Conservation (phyloP, 2,888 invertebrate genomes). For the Leptinotarsa tumamoca region DNA sequence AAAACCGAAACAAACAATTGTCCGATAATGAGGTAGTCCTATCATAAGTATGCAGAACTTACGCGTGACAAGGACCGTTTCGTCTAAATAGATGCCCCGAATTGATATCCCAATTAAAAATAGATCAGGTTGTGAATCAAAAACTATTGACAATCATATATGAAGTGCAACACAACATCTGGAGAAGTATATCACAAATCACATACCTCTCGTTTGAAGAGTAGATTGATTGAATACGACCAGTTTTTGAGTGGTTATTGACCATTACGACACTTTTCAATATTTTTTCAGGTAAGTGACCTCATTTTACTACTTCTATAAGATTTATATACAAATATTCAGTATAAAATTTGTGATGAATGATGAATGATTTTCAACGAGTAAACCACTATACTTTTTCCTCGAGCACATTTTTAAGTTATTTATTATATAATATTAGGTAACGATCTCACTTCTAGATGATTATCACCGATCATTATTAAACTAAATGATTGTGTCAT, state of each 20-base stretch:
- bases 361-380: too few relatives aligned
- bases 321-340: too few relatives aligned
- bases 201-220: not conserved
- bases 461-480: too few relatives aligned
- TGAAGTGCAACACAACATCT: not conserved
- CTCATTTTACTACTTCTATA: too few relatives aligned
- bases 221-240: not conserved
- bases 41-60: not conserved
- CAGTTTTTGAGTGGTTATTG: not conserved
- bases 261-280: not conserved
- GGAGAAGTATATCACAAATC: not conserved
- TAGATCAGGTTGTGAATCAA: conserved; percentile 12
- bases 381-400: too few relatives aligned
- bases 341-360: too few relatives aligned
- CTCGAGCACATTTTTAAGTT: too few relatives aligned
- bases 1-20: conserved; percentile 4
- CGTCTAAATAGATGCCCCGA: conserved; percentile 3
- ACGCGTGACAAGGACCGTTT: not conserved
- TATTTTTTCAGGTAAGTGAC: conserved; percentile 1
- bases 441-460: too few relatives aligned
- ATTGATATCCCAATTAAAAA: conserved; percentile 15
- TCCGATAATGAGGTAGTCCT: not conserved
- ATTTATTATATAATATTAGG: too few relatives aligned
- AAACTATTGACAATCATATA: conserved; percentile 12
- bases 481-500: too few relatives aligned